phyloP scores from a whole-genome alignment of 2,888 invertebrate species.

The Serripes groenlandicus region DNA sequence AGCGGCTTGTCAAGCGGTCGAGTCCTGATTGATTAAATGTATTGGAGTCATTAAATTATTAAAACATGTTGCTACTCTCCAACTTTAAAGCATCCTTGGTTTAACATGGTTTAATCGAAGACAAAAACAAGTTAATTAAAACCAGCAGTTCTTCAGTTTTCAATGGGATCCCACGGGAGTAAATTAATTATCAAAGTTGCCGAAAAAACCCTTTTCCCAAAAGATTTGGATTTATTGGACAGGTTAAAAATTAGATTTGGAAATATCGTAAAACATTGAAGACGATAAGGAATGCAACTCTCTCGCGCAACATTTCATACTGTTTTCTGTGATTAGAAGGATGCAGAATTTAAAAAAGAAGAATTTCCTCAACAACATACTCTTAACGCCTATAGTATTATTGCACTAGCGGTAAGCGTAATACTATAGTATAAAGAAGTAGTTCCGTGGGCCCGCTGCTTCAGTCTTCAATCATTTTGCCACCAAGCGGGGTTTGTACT shows the following conservation, averaged over 20 bases:
- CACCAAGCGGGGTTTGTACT: neutral
- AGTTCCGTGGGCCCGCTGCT: neutral
- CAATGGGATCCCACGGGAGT: neutral
- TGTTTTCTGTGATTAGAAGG: too few species aligned
- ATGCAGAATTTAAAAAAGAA: too few species aligned
- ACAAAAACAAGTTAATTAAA: conserved; percentile 40
- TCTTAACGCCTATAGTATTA: too few species aligned
- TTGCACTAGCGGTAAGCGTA: too few species aligned
- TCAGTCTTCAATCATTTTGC: neutral
- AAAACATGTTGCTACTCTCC: conserved; percentile 13
- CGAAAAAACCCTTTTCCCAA: conserved; percentile 3
- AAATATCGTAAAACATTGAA: too few species aligned
- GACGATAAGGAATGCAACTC: too few species aligned
- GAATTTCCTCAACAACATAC: too few species aligned
- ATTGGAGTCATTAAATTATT: conserved; percentile 11
- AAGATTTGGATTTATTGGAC: too few species aligned
- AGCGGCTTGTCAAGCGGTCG: neutral
- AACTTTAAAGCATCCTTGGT: neutral
- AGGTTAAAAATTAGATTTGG: too few species aligned
- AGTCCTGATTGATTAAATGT: conserved; percentile 9
- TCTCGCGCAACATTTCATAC: too few species aligned
- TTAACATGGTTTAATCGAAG: conserved; percentile 19
- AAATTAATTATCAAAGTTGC: conserved; percentile 18
- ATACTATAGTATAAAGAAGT: too few species aligned
- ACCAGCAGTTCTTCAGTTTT: conserved; percentile 24